These are phyloP conservation scores for Physocephala rufipes DNA, from an alignment of 2,888 invertebrate species.

Conservation along the genomic window DNA sequence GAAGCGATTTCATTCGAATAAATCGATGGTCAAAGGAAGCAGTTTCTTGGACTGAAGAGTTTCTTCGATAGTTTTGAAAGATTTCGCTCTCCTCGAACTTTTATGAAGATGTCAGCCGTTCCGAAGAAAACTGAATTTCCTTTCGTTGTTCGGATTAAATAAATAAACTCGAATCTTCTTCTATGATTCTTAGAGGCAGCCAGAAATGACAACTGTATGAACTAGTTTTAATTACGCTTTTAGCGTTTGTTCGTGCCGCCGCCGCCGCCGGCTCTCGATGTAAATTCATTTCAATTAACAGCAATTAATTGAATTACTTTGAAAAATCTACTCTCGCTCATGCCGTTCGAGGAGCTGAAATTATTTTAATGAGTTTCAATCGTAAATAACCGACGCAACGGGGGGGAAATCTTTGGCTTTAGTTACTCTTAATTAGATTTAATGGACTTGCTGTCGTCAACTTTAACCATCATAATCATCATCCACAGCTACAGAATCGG, in stretches of 20 bases:
- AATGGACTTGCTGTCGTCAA: slow-evolving; percentile 8
- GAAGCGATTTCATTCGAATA: no score
- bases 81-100: no score
- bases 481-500: not conserved
- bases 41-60: no score
- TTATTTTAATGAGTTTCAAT: slow-evolving; percentile 18
- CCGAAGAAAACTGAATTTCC: no score
- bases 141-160: no score
- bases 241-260: not conserved
- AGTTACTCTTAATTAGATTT: slow-evolving; percentile 17
- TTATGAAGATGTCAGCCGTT: no score
- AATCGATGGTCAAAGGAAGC: no score
- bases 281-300: slow-evolving; percentile 41
- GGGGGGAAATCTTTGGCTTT: not conserved
- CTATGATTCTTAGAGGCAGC: no score
- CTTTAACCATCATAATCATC: not conserved
- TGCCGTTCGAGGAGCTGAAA: slow-evolving; percentile 15
- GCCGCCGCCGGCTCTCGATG: slow-evolving; percentile 10
- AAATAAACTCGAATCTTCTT: no score
- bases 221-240: no score
- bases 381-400: slow-evolving; percentile 15
- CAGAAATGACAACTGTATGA: no score
- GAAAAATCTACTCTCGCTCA: slow-evolving; percentile 31
- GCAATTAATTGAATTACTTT: slow-evolving; percentile 40
- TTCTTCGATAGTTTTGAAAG: no score